Conservation (phyloP, 2,113 vertebrate genomes). For the Lates calcarifer region DNA sequence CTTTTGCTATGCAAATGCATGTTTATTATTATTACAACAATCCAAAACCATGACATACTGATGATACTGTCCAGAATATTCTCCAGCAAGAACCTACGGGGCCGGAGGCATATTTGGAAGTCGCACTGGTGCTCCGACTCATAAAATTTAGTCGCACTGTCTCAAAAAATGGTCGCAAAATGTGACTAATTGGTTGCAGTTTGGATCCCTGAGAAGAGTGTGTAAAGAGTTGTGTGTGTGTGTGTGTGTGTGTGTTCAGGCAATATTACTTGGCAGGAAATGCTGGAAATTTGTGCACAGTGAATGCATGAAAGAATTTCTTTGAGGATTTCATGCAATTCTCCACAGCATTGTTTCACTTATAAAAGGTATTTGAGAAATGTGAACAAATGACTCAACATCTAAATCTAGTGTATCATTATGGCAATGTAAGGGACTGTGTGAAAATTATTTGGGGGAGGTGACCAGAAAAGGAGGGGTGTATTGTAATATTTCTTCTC, state of each 20-base stretch:
- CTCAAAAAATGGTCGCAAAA: too few relatives aligned
- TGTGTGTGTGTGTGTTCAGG: background rate
- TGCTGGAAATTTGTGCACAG: slow-evolving; percentile 22
- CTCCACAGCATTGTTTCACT: slow-evolving; percentile 33
- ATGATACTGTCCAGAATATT: too few relatives aligned
- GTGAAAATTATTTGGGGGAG: slow-evolving; percentile 3
- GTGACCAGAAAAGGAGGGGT: background rate
- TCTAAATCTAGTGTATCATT: slow-evolving; percentile 16
- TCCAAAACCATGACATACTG: too few relatives aligned
- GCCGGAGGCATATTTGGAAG: too few relatives aligned
- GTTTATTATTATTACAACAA: too few relatives aligned
- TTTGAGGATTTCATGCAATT: slow-evolving; percentile 35
- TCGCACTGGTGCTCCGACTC: too few relatives aligned
- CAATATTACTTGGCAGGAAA: slow-evolving; percentile 24
- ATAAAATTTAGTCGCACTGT: too few relatives aligned
- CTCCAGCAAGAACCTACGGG: too few relatives aligned
- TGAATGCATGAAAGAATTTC: slow-evolving; percentile 15
- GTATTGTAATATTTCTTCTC: background rate
- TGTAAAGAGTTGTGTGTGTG: background rate
- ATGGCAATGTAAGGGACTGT: slow-evolving; percentile 1
- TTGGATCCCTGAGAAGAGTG: background rate
- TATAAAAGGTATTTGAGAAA: slow-evolving; percentile 26
- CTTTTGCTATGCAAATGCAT: too few relatives aligned
- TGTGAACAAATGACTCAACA: slow-evolving; percentile 9
- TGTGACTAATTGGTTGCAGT: too few relatives aligned